Base-by-base conservation (phyloP, 2,113 vertebrate species). In the Silurus asotus region DNA sequence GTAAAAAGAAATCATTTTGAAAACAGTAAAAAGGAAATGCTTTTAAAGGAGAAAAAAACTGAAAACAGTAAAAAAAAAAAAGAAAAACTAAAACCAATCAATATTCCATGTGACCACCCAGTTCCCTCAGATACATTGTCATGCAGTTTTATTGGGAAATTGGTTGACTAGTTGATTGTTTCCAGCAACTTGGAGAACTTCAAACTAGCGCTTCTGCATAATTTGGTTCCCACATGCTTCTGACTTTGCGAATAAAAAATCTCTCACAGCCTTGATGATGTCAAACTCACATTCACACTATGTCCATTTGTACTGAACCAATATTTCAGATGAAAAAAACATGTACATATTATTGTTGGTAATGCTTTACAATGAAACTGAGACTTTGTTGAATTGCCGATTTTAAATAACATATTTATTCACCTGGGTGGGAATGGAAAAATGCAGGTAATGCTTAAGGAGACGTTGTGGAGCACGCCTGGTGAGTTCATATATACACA, bases 401-500 rank as follows among this genome's bases (percentile, higher is more conserved):
- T 49, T 25, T 23, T 3, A 53, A 56, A 37, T 6, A 17, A 28
- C 37, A 59, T 28, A 70, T 89, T 90, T 90, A 89, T 56, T 91
- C 83, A 64, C 72, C 0, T 78, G 23, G 69, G 15, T 64, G n/a
- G 17, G 45, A 61, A 72, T 83, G 55, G 28, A 28, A 83, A 90
- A 86, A 76, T 87, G 90, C 90, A 89, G 90, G 56, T 61, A 61
- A 80, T 45, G 25, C 77, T 79, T 79, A 91, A 88, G 90, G 84
- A 90, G 90, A 90, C 91, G 37, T 84, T 45, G 20, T 5, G 17
- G 67, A 62, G 83, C 19, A 65, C 74, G 86, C 61, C 89, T 90
- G 88, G 92, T 90, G 81, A 88, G 90, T 93, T 92, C 84, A 76
- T 91, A 94, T 92, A 93, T 92, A 93, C 89, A 93, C 87, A 77